Conservation (phyloP, 2,888 invertebrate genomes). For the Pollenia griseotomentosa region DNA sequence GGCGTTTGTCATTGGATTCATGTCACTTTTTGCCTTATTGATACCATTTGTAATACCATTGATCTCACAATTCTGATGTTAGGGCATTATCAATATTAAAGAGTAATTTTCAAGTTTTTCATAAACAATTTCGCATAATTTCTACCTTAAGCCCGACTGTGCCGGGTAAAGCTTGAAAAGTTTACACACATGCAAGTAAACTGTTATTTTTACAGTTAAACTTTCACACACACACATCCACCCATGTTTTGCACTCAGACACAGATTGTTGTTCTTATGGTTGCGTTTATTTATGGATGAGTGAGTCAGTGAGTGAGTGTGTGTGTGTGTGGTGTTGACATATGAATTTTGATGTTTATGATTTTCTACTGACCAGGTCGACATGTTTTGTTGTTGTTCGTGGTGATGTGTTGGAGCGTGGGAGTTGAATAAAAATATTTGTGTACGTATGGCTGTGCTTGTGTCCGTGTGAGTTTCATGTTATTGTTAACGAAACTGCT, state of each 20-base stretch:
- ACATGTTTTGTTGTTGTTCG: slow-evolving; percentile 5
- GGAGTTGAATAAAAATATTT: slow-evolving; percentile 1
- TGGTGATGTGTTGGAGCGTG: slow-evolving; percentile 1
- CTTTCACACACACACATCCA: background rate
- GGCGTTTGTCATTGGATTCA: too few relatives aligned
- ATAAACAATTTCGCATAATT: background rate
- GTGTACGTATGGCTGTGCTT: background rate
- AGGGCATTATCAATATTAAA: too few relatives aligned
- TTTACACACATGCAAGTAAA: background rate
- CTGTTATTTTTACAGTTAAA: background rate
- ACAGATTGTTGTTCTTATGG: background rate
- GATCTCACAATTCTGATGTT: too few relatives aligned
- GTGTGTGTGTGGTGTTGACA: slow-evolving; percentile 68
- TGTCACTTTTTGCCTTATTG: too few relatives aligned
- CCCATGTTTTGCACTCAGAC: background rate
- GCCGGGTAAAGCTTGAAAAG: slow-evolving; percentile 1
- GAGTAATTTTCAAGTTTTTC: background rate
- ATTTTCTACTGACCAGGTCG: slow-evolving; percentile 59
- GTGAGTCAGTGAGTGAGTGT: background rate
- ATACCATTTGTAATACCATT: too few relatives aligned
- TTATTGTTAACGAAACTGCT: slow-evolving; percentile 23
- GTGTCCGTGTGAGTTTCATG: slow-evolving; percentile 6
- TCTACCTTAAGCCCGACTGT: background rate
- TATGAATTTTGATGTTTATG: slow-evolving; percentile 74
- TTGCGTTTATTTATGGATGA: slow-evolving; percentile 1